Conservation (phyloP, 2,888 invertebrate species). For the Atethmia centrago region DNA sequence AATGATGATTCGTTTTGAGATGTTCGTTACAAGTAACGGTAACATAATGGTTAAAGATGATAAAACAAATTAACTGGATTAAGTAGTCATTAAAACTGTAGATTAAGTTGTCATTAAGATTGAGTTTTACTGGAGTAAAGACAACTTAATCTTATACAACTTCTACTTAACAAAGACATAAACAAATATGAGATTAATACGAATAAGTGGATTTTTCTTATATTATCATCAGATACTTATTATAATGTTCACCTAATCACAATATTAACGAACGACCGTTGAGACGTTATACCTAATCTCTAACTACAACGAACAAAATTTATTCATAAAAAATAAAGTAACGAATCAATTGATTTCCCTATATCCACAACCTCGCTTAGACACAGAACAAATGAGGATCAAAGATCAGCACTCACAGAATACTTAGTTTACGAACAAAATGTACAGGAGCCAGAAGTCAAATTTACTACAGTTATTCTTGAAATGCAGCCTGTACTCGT, state of each 20-base stretch:
- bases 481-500: neutral
- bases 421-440: no score
- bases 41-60: neutral
- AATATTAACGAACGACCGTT: neutral
- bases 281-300: neutral
- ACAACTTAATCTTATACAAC: neutral
- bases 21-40: neutral
- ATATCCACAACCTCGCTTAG: constrained; percentile 10
- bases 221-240: neutral
- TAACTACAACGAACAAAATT: constrained; percentile 1
- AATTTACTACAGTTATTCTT: neutral
- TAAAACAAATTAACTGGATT: neutral
- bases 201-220: no score
- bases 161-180: neutral
- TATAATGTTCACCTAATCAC: neutral
- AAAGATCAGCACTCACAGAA: neutral
- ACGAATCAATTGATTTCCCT: constrained; percentile 33
- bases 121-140: neutral
- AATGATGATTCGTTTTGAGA: neutral
- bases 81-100: neutral
- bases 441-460: neutral
- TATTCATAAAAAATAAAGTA: constrained; percentile 36
- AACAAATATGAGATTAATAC: neutral
- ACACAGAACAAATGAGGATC: neutral
- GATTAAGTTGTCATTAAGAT: neutral